Base-by-base conservation (phyloP, 2,888 invertebrate genomes). In the Sminthurides aquaticus region DNA sequence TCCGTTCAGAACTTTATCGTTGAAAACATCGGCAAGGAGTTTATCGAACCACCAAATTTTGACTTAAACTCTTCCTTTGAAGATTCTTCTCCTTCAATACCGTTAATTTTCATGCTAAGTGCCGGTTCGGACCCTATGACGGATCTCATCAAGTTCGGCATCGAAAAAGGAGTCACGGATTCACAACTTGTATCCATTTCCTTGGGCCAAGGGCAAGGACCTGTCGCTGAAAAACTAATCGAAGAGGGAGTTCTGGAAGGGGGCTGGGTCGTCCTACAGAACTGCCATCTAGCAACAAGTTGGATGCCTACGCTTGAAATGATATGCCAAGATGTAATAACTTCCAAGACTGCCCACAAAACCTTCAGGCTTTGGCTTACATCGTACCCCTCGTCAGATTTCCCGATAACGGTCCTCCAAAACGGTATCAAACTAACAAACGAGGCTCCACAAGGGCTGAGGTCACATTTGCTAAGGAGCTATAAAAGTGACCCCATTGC, bases 61-160 rank as follows among this genome's bases (percentile, higher is more conserved):
- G 90, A 95, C 81, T 82, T 96, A 73, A 84, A 86, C 77, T 87
- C 88, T 1, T 91, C 91, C 0, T 96, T 87, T 77, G 80, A 82
- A 0, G 94, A 95, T 77, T 95, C 95, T 0, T 88, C 89, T 75
- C 87, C 87, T 76, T 87, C 86, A 75, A 86, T 91, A 18, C 96
- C 96, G 0, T 79, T 97, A 66, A 87, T 96, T 75, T 96, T 96
- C 76, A 86, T 97, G 29, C 79, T 96, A 68, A 93, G 94, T 0
- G 93, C 95, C 0, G 95, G 95, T 2, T 90, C 93, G 0, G 96
- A 96, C 82, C 96, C 96, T 0, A 92, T 91, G 76, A 90, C 89
- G 24, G 85, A 90, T 0, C 79, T 96, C 43, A 82, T 94, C 2
- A 91, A 93, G 78, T 95, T 94, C 79, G 93, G 95, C 26, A 91